Conservation (phyloP, 2,888 invertebrate genomes). For the Trichacis sp. region DNA sequence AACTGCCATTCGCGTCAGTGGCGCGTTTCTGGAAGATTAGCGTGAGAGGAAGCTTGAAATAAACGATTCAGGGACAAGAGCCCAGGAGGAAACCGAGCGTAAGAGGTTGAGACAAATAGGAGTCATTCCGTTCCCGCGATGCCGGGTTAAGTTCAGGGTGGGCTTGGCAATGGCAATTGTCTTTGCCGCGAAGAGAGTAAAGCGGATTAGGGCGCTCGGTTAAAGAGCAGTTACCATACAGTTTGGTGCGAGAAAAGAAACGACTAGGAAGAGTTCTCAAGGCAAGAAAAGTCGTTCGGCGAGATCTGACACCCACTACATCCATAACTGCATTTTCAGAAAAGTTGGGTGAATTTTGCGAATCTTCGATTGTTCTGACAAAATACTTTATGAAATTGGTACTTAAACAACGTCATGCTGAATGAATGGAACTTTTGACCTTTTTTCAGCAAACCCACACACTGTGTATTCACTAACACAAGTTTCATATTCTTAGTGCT, state of each 20-base stretch:
- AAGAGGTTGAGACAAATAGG: slow-evolving; percentile 40
- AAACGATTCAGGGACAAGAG: slow-evolving; percentile 38
- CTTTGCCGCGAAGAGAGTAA: slow-evolving; percentile 50
- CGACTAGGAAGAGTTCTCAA: slow-evolving; percentile 44
- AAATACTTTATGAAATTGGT: too few relatives aligned
- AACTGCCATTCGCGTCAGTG: slow-evolving; percentile 19
- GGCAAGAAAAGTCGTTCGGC: slow-evolving; percentile 27
- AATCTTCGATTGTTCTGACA: too few relatives aligned
- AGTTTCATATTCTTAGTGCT: too few relatives aligned
- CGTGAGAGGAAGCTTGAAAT: slow-evolving; percentile 41
- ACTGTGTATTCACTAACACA: too few relatives aligned
- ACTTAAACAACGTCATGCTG: too few relatives aligned
- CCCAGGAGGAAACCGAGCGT: slow-evolving; percentile 31
- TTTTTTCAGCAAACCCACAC: too few relatives aligned
- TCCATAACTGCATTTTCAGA: slow-evolving; percentile 55
- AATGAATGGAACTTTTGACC: too few relatives aligned
- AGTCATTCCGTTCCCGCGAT: slow-evolving; percentile 19
- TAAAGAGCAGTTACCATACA: slow-evolving; percentile 59
- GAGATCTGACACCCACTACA: slow-evolving; percentile 23
- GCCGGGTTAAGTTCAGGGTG: slow-evolving; percentile 22
- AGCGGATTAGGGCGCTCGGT: slow-evolving; percentile 60
- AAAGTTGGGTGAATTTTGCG: too few relatives aligned
- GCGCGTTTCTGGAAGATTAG: slow-evolving; percentile 41
- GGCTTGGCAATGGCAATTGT: slow-evolving; percentile 47
- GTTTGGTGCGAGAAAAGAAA: slow-evolving; percentile 41